Evolutionary conservation across 2,888 invertebrate genomes (phyloP).

Genomic region (Odontothrips loti): DNA sequence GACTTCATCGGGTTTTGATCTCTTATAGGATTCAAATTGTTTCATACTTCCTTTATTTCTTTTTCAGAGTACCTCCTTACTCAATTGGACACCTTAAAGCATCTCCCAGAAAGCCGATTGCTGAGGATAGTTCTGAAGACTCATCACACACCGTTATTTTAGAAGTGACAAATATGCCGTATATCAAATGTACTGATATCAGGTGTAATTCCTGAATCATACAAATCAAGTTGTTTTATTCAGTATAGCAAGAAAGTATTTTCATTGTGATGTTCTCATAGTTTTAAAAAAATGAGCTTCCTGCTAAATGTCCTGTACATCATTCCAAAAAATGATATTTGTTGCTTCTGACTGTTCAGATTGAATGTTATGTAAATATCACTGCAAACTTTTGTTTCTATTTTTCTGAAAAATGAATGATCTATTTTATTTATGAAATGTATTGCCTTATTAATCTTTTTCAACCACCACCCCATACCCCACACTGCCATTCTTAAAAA

Average conservation of each 20-base stretch:
- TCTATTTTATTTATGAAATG: neutral
- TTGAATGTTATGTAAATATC: neutral
- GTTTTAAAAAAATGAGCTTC: too few relatives aligned
- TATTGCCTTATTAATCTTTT: neutral
- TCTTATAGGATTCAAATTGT: neutral
- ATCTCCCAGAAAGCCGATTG: neutral
- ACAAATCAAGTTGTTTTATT: too few relatives aligned
- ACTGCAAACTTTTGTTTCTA: neutral
- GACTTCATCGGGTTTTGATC: neutral
- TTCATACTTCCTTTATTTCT: neutral
- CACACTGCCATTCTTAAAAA: neutral
- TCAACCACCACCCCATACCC: neutral
- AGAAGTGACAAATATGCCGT: neutral
- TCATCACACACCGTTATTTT: neutral
- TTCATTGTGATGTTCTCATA: too few relatives aligned
- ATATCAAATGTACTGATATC: too few relatives aligned
- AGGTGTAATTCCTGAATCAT: too few relatives aligned
- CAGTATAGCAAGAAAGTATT: too few relatives aligned
- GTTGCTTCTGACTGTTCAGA: too few relatives aligned
- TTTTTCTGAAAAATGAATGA: neutral
- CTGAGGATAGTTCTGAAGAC: conserved; percentile 4
- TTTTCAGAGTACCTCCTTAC: neutral
- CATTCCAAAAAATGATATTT: too few relatives aligned
- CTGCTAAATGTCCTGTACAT: too few relatives aligned
- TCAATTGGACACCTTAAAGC: neutral